Evolutionary conservation across 2,797 vertebrate genomes (phyloP).

Genomic region (Enoplosus armatus): DNA sequence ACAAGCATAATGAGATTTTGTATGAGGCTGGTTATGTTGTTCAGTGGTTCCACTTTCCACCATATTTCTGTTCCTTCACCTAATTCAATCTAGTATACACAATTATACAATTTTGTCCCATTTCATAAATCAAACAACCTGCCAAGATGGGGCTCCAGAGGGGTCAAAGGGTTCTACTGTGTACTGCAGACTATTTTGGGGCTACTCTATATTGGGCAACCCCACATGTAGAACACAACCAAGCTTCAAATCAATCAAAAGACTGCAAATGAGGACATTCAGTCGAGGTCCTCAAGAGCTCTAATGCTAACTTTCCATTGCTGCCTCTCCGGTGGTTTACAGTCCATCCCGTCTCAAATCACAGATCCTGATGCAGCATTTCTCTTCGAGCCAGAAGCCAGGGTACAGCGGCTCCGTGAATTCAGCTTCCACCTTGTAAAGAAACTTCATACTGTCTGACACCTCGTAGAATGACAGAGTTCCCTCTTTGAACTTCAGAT

Average conservation of each 20-base stretch:
- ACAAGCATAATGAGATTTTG: background rate
- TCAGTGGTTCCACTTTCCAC: background rate
- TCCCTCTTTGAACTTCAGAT: slow-evolving; percentile 68
- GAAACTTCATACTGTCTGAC: slow-evolving; percentile 68
- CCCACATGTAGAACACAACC: background rate
- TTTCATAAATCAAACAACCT: background rate
- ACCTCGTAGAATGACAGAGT: slow-evolving; percentile 76
- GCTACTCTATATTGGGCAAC: background rate
- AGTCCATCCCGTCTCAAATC: slow-evolving; percentile 31
- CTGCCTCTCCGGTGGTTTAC: background rate
- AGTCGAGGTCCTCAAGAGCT: background rate
- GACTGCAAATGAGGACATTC: background rate
- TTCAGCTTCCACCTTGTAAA: slow-evolving; percentile 52
- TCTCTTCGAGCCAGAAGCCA: slow-evolving; percentile 76
- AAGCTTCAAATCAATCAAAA: background rate
- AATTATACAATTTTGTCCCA: background rate
- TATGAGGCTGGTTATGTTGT: background rate
- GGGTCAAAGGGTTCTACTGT: background rate
- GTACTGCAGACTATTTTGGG: fast-evolving
- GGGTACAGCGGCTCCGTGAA: slow-evolving; percentile 78
- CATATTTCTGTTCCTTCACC: background rate
- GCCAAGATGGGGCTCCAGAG: background rate
- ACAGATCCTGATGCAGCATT: slow-evolving; percentile 69
- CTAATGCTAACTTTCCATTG: background rate
- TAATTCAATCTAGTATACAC: background rate